Percentiles rank a stretch among this genome's conserved stretches.
Evolutionary conservation across 1,140 invertebrate species (phyloP).

Genomic region (Drosophila lacertosa): DNA sequence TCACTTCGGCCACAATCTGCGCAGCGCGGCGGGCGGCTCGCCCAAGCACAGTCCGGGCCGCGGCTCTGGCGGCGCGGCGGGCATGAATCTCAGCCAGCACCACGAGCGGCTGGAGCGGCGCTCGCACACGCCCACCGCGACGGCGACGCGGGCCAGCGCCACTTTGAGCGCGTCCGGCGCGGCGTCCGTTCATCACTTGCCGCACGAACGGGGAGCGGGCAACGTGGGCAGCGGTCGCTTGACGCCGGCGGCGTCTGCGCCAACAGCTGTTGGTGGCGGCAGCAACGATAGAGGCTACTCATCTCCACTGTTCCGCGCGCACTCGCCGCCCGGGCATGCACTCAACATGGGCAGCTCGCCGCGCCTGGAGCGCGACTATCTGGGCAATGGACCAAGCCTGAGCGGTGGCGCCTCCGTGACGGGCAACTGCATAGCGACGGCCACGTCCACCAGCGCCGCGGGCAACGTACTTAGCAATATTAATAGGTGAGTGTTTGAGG

Average conservation of each 20-base stretch:
- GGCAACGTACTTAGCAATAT: constrained; percentile 85
- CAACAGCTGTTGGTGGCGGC: constrained; percentile 36
- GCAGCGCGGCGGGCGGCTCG: constrained; percentile 42
- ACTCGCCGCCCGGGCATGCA: constrained; percentile 69
- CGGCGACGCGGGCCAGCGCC: constrained; percentile 50
- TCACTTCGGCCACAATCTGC: constrained; percentile 62
- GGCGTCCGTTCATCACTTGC: constrained; percentile 40
- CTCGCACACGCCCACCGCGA: constrained; percentile 67
- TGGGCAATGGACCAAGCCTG: constrained; percentile 69
- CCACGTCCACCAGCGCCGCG: constrained; percentile 53
- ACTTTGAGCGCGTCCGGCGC: constrained; percentile 32
- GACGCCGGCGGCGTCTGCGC: constrained; percentile 43
- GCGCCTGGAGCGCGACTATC: constrained; percentile 71
- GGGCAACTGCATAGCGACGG: constrained; percentile 40
- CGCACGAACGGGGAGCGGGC: constrained; percentile 24
- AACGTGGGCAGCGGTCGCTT: constrained; percentile 37
- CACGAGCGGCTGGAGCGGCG: constrained; percentile 63
- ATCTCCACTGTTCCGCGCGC: constrained; percentile 76
- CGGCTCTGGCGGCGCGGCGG: constrained; percentile 28
- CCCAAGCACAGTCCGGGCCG: constrained; percentile 73
- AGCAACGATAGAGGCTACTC: constrained; percentile 81
- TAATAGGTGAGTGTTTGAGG: constrained; percentile 75
- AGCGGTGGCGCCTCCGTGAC: constrained; percentile 28
- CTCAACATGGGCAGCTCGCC: constrained; percentile 70
- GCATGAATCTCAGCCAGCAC: constrained; percentile 58